Percentiles rank a stretch among this genome's conserved stretches.
These are phyloP conservation scores for Coenonympha glycerion DNA, from an alignment of 2,888 invertebrate species.

Conservation along the genomic window DNA sequence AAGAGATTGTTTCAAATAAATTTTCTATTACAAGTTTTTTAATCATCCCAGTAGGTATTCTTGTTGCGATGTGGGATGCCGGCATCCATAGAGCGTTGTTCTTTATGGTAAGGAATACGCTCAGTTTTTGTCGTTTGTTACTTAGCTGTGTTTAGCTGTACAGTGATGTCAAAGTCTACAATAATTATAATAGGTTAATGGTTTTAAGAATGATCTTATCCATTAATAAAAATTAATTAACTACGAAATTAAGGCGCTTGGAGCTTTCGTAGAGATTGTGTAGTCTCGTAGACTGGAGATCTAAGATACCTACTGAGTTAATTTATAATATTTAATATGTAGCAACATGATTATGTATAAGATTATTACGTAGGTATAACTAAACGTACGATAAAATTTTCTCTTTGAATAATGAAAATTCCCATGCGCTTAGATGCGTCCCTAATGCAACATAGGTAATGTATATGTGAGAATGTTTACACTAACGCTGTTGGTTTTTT, in stretches of 20 bases:
- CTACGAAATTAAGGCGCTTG: too few species aligned
- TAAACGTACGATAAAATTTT: constrained; percentile 38
- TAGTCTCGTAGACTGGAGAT: too few species aligned
- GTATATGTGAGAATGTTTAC: constrained; percentile 65
- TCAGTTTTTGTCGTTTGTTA: neutral
- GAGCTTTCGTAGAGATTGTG: too few species aligned
- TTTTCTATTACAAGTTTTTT: constrained; percentile 5
- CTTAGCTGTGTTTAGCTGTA: too few species aligned
- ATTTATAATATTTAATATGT: too few species aligned
- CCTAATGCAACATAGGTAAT: constrained; percentile 62
- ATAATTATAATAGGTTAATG: too few species aligned
- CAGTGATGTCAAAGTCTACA: too few species aligned
- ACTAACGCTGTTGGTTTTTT: constrained; percentile 36
- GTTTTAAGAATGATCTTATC: too few species aligned
- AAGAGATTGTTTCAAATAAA: constrained; percentile 1
- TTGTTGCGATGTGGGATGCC: neutral
- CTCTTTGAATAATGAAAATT: constrained; percentile 39
- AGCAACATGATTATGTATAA: too few species aligned
- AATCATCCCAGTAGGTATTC: neutral
- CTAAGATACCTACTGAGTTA: too few species aligned
- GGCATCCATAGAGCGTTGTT: constrained; percentile 1
- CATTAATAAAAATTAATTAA: too few species aligned
- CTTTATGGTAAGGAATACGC: neutral
- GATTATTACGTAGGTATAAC: too few species aligned
- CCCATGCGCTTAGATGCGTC: constrained; percentile 50